Evolutionary conservation across 1,140 invertebrate species (phyloP).

Genomic region (Drosophila pseudoobscura): DNA sequence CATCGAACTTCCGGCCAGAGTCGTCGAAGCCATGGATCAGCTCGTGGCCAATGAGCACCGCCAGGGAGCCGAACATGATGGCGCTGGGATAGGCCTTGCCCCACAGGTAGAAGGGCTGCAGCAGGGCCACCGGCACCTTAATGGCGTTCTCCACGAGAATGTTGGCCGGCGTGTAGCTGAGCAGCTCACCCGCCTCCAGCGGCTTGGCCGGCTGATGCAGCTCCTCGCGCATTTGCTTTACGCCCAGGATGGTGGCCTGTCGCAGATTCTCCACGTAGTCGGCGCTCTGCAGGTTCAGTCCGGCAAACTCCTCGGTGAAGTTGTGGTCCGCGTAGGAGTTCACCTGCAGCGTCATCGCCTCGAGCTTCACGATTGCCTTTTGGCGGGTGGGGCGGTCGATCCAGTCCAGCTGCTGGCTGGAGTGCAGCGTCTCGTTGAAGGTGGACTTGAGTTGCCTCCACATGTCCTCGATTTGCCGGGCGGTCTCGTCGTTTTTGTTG

Average conservation of each 20-base stretch:
- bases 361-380: constrained; percentile 56
- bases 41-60: constrained; percentile 88
- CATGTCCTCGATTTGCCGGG: constrained; percentile 55
- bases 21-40: constrained; percentile 88
- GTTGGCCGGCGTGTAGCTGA: constrained; percentile 72
- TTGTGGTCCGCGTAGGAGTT: constrained; percentile 59
- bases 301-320: constrained; percentile 59
- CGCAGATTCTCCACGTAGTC: constrained; percentile 52
- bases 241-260: not conserved
- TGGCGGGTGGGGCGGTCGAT: constrained; percentile 44
- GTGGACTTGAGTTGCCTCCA: constrained; percentile 62
- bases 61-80: constrained; percentile 86
- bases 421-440: constrained; percentile 47
- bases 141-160: constrained; percentile 68
- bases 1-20: constrained; percentile 93
- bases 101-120: constrained; percentile 73
- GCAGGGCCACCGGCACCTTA: constrained; percentile 64
- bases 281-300: constrained; percentile 33
- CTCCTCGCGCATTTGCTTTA: constrained; percentile 19
- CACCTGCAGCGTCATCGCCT: constrained; percentile 60
- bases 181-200: constrained; percentile 45
- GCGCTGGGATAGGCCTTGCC: constrained; percentile 66
- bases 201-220: constrained; percentile 56
- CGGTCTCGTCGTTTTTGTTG: constrained; percentile 51
- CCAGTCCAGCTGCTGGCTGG: constrained; percentile 38